phyloP scores from a whole-genome alignment of 2,888 invertebrate species.

The Diadegma fenestrale region DNA sequence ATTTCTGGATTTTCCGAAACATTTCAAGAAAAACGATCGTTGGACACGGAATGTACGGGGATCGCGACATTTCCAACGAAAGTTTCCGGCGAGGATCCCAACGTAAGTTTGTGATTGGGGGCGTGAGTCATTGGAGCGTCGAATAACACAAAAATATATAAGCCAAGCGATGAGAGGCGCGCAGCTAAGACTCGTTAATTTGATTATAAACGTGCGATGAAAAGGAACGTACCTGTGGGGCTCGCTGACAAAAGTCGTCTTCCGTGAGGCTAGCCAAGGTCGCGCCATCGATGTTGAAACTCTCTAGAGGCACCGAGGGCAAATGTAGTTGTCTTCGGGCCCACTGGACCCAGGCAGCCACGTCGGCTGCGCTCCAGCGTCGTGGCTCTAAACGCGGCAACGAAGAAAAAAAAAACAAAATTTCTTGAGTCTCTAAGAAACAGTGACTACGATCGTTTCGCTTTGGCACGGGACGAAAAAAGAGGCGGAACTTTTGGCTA shows the following conservation, averaged over 20 bases:
- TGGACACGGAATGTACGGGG: not conserved
- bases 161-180: not conserved
- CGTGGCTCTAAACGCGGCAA: conserved; percentile 90
- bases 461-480: not conserved
- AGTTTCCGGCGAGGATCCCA: not conserved
- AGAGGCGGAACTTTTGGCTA: conserved; percentile 10
- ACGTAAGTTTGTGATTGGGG: not conserved
- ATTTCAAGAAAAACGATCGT: conserved; percentile 28
- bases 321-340: conserved; percentile 93
- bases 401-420: conserved; percentile 6
- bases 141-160: not conserved
- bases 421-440: not conserved
- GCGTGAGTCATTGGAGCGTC: not conserved
- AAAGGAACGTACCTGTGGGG: conserved; percentile 89
- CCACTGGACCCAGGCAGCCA: conserved; percentile 95
- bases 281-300: conserved; percentile 93
- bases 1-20: conserved; percentile 12
- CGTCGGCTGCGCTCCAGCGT: conserved; percentile 94
- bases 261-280: conserved; percentile 92
- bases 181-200: conserved; percentile 3
- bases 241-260: conserved; percentile 93
- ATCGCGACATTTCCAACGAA: conserved; percentile 9
- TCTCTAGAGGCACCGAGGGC: conserved; percentile 90
- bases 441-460: not conserved
- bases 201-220: conserved; percentile 14